Base-by-base conservation (phyloP, 2,888 invertebrate species). In the Leuctra nigra region DNA sequence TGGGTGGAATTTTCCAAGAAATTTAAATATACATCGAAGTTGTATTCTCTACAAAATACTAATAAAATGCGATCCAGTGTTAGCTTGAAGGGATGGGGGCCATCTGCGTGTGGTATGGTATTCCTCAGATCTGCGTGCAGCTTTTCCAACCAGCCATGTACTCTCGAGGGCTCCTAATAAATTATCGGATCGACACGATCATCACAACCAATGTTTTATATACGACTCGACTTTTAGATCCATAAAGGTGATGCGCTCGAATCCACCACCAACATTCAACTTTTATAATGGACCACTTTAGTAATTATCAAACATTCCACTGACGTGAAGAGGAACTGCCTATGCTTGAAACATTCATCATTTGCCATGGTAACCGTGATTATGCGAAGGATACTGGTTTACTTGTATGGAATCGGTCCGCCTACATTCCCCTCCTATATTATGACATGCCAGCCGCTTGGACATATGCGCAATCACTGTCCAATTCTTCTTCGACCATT, bases 231-330 rank as follows among this genome's bases (percentile, higher is more conserved):
- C n/a, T 29, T 29, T 29, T n/a, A 44, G 44, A 44, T 44, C 44
- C 44, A 44, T 44, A 44, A 44, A 44, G 44, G 44, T 44, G 44
- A 44, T 44, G 44, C 22, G 44, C 22, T 20, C 4, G 23, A 44
- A 44, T 44, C 44, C 44, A 44, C 44, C 44, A 44, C 44, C 9
- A 44, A 44, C 44, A 44, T 44, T 44, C 44, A 44, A 23, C 44
- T 23, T 39, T 20, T 44, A 44, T 44, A 44, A 44, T 44, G 18
- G 44, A 44, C 44, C 44, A 44, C 44, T 44, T 44, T 20, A 44
- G 44, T 44, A 44, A 44, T 44, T 44, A 44, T 20, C 44, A 44
- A 7, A 20, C 44, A 44, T 44, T 44, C 44, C 44, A 44, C n/a
- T 44, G 44, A 44, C 44, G 44, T 44, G 44, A 18, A 44, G 44